Conservation (phyloP, 2,113 vertebrate species). For the Triplophysa siluroides region DNA sequence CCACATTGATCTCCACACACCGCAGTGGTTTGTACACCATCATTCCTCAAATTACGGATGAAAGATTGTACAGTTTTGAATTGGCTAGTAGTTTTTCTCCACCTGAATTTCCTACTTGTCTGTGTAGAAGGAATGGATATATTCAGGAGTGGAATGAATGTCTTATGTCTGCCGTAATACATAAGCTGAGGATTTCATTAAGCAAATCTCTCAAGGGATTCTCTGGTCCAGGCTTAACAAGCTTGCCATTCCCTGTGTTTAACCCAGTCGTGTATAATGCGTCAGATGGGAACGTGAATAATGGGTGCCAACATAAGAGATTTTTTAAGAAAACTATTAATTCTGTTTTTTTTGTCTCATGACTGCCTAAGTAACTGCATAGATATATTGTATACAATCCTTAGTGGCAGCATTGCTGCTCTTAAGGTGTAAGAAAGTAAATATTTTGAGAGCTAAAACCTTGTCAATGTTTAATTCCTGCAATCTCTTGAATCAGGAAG, state of each 20-base stretch:
- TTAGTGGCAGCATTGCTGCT: background rate
- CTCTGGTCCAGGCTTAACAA: conserved; percentile 48
- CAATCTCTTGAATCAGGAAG: background rate
- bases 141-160: conserved; percentile 32
- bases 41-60: background rate
- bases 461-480: background rate
- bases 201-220: conserved; percentile 36
- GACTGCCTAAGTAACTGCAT: background rate
- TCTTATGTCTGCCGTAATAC: conserved; percentile 42
- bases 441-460: background rate
- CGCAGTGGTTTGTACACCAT: background rate
- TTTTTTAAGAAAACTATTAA: background rate
- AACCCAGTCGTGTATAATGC: conserved; percentile 49
- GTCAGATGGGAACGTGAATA: conserved; percentile 38
- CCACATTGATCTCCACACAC: background rate
- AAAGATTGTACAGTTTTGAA: conserved; percentile 34
- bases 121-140: conserved; percentile 13
- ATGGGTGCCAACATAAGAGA: background rate
- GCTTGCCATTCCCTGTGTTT: conserved; percentile 39
- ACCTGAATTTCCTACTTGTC: background rate
- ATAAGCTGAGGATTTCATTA: conserved; percentile 41
- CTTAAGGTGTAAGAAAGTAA: background rate
- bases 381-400: background rate
- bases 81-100: conserved; percentile 30
- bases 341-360: background rate